Conservation (phyloP, 1,140 invertebrate genomes). For the Lerema accius region DNA sequence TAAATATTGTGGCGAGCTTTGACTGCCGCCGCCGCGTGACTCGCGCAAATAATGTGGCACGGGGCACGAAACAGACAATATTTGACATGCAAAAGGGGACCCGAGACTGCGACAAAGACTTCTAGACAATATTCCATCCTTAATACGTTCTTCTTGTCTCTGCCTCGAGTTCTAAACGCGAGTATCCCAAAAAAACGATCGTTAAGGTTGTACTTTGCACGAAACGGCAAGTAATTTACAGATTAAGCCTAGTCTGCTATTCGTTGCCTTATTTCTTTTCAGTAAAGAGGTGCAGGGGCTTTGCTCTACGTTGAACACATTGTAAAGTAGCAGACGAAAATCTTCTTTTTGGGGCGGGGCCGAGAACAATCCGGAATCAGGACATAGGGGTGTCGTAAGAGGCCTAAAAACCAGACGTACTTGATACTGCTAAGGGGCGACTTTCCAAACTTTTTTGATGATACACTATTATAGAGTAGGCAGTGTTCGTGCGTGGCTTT, state of each 20-base stretch:
- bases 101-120: constrained; percentile 24
- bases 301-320: constrained; percentile 30
- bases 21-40: constrained; percentile 45
- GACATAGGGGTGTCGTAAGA: constrained; percentile 32
- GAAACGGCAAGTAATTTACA: constrained; percentile 22
- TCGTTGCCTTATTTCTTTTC: constrained; percentile 23
- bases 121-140: constrained; percentile 25
- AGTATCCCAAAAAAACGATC: constrained; percentile 11
- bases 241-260: constrained; percentile 27
- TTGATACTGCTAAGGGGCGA: constrained; percentile 22
- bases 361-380: constrained; percentile 32
- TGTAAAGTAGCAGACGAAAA: constrained; percentile 32
- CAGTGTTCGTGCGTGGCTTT: no score
- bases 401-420: constrained; percentile 31
- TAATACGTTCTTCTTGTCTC: constrained; percentile 15
- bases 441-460: constrained; percentile 16
- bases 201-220: not conserved
- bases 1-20: constrained; percentile 79
- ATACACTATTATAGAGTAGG: not conserved
- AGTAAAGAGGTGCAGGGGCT: constrained; percentile 25
- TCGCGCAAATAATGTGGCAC: constrained; percentile 31
- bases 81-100: constrained; percentile 28
- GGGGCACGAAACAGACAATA: constrained; percentile 28
- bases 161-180: constrained; percentile 10
- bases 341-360: constrained; percentile 30